phyloP scores from a whole-genome alignment of 2,113 vertebrate species.

The Callionymus lyra region DNA sequence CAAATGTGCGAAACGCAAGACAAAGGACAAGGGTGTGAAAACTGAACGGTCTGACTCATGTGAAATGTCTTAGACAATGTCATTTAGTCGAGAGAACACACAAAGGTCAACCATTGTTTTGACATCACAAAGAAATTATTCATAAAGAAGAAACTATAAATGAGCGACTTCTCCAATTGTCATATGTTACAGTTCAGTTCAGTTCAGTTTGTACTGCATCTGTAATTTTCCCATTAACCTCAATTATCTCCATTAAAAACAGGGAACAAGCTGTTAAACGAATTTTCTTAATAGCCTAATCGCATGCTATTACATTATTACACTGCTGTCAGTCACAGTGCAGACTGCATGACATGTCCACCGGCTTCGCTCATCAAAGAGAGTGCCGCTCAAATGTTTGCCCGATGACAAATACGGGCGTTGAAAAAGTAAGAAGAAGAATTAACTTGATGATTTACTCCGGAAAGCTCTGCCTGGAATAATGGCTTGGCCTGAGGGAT shows the following conservation, averaged over 20 bases:
- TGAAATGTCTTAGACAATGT: too few relatives aligned
- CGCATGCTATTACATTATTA: conserved; percentile 15
- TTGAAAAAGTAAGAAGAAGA: conserved; percentile 35
- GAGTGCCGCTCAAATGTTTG: conserved; percentile 23
- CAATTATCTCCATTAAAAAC: conserved; percentile 44
- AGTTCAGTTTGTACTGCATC: conserved; percentile 23
- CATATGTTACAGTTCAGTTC: too few relatives aligned
- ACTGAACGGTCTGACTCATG: too few relatives aligned
- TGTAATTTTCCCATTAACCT: conserved; percentile 43
- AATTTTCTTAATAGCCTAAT: conserved; percentile 37
- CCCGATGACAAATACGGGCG: conserved; percentile 33
- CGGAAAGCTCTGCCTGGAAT: conserved; percentile 36
- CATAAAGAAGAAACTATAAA: too few relatives aligned
- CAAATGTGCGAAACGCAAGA: too few relatives aligned
- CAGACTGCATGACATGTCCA: conserved; percentile 20
- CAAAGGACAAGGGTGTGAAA: too few relatives aligned
- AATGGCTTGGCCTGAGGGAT: conserved; percentile 40
- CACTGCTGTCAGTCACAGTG: conserved; percentile 31
- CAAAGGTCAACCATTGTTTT: too few relatives aligned
- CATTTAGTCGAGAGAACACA: too few relatives aligned
- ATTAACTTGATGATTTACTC: too few relatives aligned
- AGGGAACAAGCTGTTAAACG: conserved; percentile 26
- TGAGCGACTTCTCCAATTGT: too few relatives aligned
- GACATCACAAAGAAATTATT: too few relatives aligned
- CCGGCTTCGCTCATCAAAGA: conserved; percentile 36